Evolutionary conservation across 2,797 vertebrate genomes (phyloP).

Genomic region (Acestrorhynchus altus): DNA sequence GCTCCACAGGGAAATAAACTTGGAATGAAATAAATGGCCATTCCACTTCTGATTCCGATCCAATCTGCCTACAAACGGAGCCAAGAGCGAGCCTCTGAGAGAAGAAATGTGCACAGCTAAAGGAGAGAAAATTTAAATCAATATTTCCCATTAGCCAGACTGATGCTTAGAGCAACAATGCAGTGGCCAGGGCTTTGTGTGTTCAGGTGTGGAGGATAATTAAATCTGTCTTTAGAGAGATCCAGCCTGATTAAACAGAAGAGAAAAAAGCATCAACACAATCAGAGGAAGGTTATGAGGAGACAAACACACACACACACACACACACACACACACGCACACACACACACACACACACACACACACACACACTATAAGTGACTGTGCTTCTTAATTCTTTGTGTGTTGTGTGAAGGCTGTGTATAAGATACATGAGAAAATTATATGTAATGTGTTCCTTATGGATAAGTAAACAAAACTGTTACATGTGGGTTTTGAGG

Average conservation of each 20-base stretch:
- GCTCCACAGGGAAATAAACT: conserved; percentile 71
- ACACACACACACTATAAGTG: conserved; percentile 7
- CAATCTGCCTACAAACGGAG: conserved; percentile 62
- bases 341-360: neutral
- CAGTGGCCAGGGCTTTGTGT: conserved; percentile 71
- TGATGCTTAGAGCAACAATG: conserved; percentile 77
- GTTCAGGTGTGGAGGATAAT: conserved; percentile 79
- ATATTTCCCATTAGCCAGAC: conserved; percentile 77
- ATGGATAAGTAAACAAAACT: conserved; percentile 18
- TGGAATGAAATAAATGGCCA: conserved; percentile 72
- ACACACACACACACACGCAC: neutral
- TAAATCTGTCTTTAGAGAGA: conserved; percentile 78
- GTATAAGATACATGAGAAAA: neutral
- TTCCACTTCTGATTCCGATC: conserved; percentile 68
- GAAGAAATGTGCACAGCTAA: conserved; percentile 60
- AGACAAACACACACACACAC: conserved; percentile 62
- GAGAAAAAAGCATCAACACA: conserved; percentile 68
- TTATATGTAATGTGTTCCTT: conserved; percentile 30
- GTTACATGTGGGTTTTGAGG: conserved; percentile 23
- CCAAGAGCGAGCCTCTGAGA: conserved; percentile 52
- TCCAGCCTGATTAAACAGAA: conserved; percentile 74
- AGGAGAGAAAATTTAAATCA: conserved; percentile 74
- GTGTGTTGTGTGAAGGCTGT: conserved; percentile 14
- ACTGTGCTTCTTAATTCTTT: conserved; percentile 12
- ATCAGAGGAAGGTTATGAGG: conserved; percentile 67